phyloP scores from a whole-genome alignment of 2,113 vertebrate species.

The Maccullochella peelii region DNA sequence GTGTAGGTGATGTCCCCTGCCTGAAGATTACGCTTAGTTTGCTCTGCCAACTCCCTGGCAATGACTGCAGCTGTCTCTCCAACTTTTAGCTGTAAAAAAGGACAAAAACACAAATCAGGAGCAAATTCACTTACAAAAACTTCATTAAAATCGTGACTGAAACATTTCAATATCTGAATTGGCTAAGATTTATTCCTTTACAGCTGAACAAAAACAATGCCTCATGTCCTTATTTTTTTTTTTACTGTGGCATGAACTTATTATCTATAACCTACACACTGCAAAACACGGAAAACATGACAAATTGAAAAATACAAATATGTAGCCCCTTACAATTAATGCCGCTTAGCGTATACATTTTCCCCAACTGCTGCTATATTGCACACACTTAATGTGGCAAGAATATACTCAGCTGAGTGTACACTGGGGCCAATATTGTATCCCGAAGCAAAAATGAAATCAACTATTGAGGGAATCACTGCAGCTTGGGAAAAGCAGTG shows the following conservation, averaged over 20 bases:
- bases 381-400: slow-evolving; percentile 65
- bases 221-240: background rate
- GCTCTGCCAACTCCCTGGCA: slow-evolving; percentile 94
- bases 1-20: slow-evolving; percentile 95
- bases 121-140: background rate
- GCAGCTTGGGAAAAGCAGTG: slow-evolving; percentile 24
- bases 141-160: background rate
- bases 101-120: background rate
- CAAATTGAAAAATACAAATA: slow-evolving; percentile 48
- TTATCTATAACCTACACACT: slow-evolving; percentile 14
- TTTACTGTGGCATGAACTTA: background rate
- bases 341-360: slow-evolving; percentile 37
- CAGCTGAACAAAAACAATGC: background rate
- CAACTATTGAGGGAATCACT: slow-evolving; percentile 60
- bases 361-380: slow-evolving; percentile 38
- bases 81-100: slow-evolving; percentile 85
- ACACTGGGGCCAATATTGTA: slow-evolving; percentile 59
- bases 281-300: slow-evolving; percentile 34
- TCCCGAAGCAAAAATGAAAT: slow-evolving; percentile 78
- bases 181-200: background rate
- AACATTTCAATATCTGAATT: slow-evolving; percentile 1
- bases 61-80: slow-evolving; percentile 97
- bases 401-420: slow-evolving; percentile 48
- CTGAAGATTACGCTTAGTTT: slow-evolving; percentile 92
- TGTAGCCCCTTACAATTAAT: slow-evolving; percentile 50